These are phyloP conservation scores for Zaprionus ornatus DNA, from an alignment of 1,140 invertebrate species.

Conservation along the genomic window DNA sequence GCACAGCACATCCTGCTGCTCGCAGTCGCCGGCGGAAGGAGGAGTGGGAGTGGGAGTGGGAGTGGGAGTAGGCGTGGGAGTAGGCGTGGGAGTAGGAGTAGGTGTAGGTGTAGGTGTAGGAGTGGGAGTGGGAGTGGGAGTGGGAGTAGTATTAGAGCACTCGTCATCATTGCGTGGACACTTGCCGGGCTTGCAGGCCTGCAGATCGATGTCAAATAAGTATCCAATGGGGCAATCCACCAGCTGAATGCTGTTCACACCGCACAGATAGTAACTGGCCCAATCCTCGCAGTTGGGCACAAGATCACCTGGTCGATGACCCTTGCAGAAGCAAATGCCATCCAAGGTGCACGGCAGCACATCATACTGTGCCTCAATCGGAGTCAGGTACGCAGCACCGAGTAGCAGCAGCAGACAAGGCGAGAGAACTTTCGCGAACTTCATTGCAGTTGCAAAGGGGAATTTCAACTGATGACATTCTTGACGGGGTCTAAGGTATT, in stretches of 20 bases:
- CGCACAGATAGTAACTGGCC: slow-evolving; percentile 48
- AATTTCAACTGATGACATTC: slow-evolving; percentile 21
- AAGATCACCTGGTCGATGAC: slow-evolving; percentile 21
- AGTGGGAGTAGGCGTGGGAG: not conserved
- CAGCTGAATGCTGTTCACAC: not conserved
- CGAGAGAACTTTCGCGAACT: slow-evolving; percentile 21
- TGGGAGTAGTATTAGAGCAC: not conserved
- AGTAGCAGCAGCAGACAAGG: slow-evolving; percentile 20
- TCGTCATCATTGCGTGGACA: slow-evolving; percentile 47
- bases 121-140: not conserved
- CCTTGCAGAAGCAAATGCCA: slow-evolving; percentile 37
- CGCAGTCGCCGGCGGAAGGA: slow-evolving; percentile 3
- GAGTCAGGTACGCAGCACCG: not conserved
- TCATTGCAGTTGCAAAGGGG: slow-evolving; percentile 13
- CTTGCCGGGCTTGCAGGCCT: slow-evolving; percentile 32
- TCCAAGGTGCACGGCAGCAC: not conserved
- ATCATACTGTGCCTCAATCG: not conserved
- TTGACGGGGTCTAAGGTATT: slow-evolving; percentile 8
- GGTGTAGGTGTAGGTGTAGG: not conserved
- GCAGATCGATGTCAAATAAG: slow-evolving; percentile 8
- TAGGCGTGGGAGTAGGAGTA: not conserved
- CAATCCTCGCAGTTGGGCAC: slow-evolving; percentile 58
- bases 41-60: not conserved
- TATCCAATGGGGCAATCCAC: slow-evolving; percentile 24
- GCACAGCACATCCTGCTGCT: slow-evolving; percentile 31